phyloP scores from a whole-genome alignment of 2,888 invertebrate species.

The Oxytorus armatus region DNA sequence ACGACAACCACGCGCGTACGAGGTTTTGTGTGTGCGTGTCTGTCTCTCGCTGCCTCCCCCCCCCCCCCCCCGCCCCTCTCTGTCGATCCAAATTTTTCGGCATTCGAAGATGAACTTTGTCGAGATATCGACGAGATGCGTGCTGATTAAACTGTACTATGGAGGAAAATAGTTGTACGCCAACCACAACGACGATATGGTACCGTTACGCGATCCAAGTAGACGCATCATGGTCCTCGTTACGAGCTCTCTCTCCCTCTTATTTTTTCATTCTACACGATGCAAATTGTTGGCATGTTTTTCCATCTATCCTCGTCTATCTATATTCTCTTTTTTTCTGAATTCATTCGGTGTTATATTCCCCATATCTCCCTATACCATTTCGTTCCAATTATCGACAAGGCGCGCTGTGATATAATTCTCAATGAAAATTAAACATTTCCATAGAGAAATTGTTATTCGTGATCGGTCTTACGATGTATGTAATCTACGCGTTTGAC shows the following conservation, averaged over 20 bases:
- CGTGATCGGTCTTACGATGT: too few relatives aligned
- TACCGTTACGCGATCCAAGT: not conserved
- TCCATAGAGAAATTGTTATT: constrained; percentile 20
- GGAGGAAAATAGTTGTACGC: not conserved
- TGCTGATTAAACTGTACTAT: constrained; percentile 9
- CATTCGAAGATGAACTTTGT: constrained; percentile 34
- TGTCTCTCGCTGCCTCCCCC: constrained; percentile 32
- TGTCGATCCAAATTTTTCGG: constrained; percentile 9
- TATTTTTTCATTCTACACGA: constrained; percentile 29
- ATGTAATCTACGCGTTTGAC: too few relatives aligned
- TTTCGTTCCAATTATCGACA: constrained; percentile 62
- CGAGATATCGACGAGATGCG: constrained; percentile 13
- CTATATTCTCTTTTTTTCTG: not conserved
- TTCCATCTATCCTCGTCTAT: too few relatives aligned
- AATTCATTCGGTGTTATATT: constrained; percentile 9
- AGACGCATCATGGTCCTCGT: not conserved
- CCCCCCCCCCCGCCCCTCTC: constrained; percentile 10
- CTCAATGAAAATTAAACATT: constrained; percentile 67
- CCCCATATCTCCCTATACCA: not conserved
- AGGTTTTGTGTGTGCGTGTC: constrained; percentile 40
- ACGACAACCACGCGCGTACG: constrained; percentile 26
- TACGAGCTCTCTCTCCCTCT: constrained; percentile 15
- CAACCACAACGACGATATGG: not conserved
- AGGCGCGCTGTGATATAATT: constrained; percentile 75
- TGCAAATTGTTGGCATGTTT: too few relatives aligned